Base-by-base conservation (phyloP, 2,113 vertebrate genomes). In the Tautogolabrus adspersus region DNA sequence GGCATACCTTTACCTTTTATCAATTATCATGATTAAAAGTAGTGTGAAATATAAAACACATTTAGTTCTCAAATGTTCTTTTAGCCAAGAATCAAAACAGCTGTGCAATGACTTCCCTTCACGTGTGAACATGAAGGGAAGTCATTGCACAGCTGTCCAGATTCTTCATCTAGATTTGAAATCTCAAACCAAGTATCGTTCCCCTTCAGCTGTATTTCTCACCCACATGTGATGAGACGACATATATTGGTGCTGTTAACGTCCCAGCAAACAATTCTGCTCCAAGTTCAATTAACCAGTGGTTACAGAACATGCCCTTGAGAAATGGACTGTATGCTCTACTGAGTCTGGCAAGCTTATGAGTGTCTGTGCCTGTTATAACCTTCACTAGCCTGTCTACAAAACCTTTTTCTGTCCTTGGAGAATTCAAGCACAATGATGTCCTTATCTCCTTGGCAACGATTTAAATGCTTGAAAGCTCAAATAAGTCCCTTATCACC, bases 381-480 rank as follows among this genome's bases (percentile, higher is more conserved):
- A 92, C 85, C 91, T 89, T 92, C 87, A 84, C 83, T 78, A 88
- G 51, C 88, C 83, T 71, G 84, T 89, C 89, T 86, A 83, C 83
- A 90, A 91, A 92, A 87, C 81, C 87, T 85, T 89, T 86, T 72
- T 85, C 76, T 79, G 82, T 90, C 86, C 89, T 91, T 85, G 84
- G 90, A 92, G 91, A 90, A 89, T 92, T 91, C 83, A 75, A 88
- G 77, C 85, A 92, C 89, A 93, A 89, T 89, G 87, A 86, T 90
- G 83, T 92, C 86, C 91, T 93, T 90, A 92, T 92, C 93, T 90
- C 93, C 90, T 88, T 93, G 91, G 90, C 87, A 93, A 93, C 91
- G 89, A 92, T 91, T 92, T 91, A 87, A 90, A 89, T 83, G 88
- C 87, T 87, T 87, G 84, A 88, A 91, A 91, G 86, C 90, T 84